These are phyloP conservation scores for Thalassarche chlororhynchos DNA, from an alignment of 2,113 vertebrate genomes.

Conservation along the genomic window DNA sequence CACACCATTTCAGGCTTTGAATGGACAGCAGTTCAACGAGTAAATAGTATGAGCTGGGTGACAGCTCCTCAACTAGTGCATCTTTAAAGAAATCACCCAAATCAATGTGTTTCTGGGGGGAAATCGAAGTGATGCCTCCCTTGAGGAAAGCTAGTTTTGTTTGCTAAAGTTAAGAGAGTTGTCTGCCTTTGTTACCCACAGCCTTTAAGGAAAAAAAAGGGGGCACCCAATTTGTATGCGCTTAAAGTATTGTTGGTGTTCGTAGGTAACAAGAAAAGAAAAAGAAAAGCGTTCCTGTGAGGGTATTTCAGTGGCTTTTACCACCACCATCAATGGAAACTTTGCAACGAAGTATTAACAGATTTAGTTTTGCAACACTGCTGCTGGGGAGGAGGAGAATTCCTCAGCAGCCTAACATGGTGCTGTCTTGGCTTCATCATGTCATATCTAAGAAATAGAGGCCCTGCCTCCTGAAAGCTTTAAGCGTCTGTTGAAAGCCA, in stretches of 20 bases:
- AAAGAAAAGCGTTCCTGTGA: not conserved
- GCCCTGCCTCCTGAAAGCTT: not conserved
- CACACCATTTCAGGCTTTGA: not conserved
- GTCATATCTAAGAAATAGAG: not conserved
- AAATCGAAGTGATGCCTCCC: not conserved
- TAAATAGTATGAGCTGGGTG: rapidly evolving
- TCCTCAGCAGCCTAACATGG: not conserved
- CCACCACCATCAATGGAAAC: not conserved
- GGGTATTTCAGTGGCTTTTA: not conserved
- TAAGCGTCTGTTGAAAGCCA: not conserved
- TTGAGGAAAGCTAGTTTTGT: not conserved
- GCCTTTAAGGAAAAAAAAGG: not conserved
- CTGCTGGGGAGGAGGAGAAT: not conserved
- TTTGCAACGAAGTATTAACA: not conserved
- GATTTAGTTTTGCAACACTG: not conserved
- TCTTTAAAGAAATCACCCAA: not conserved
- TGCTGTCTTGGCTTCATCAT: not conserved
- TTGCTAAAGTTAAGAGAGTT: not conserved
- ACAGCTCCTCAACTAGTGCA: not conserved
- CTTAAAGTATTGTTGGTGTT: not conserved
- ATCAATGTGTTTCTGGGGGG: not conserved
- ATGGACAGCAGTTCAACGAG: not conserved
- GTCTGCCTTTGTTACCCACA: not conserved
- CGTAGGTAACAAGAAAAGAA: not conserved
- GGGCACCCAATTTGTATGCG: not conserved